Base-by-base conservation (phyloP, 2,113 vertebrate species). In the Spizaetus ornatus region DNA sequence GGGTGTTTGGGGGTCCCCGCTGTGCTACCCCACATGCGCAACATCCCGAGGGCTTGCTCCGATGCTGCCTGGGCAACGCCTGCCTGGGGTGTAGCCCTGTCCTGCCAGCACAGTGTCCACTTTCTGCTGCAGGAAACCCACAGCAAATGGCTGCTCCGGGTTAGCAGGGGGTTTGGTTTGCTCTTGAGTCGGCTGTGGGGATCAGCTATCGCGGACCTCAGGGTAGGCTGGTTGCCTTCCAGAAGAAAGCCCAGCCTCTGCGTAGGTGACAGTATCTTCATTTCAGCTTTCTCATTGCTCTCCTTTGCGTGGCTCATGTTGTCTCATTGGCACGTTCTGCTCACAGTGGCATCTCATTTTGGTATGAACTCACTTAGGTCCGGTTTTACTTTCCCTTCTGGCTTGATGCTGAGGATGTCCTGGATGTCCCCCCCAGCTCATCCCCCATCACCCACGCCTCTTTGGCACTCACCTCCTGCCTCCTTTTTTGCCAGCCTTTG, bases 191-290 rank as follows among this genome's bases (percentile, higher is more conserved):
- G 14, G 6, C 70, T 27, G 31, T 36, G 40, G 23, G 62, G 31
- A 27, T 13, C 2, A 3, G 36, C 48, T 10, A 1, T 13, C 1
- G 4, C 1, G 0, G 50, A 34, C 22, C 42, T 50, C 0, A 1
- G 42, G 10, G 48, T 1, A 4, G 48, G 48, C 16, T 56, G 42
- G 42, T 19, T 27, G 42, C 36, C 56, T 32, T 32, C 56, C 32
- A 36, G 81, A 26, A 69, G 71, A 32, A 70, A 63, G n/a, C 50
- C 56, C 18, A 17, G 58, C 36, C 36, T 23, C n/a, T 20, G 32
- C 8, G 56, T 14, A 4, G 58, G 29, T 59, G 58, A 12, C 21
- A 4, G 16, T 7, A 6, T 16, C 70, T 55, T 70, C 0, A 0
- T 42, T 71, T 40, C 63, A 38, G 16, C 48, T 76, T 62, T 32